These are phyloP conservation scores for Hoplodrina ambigua DNA, from an alignment of 2,888 invertebrate species.

Conservation along the genomic window DNA sequence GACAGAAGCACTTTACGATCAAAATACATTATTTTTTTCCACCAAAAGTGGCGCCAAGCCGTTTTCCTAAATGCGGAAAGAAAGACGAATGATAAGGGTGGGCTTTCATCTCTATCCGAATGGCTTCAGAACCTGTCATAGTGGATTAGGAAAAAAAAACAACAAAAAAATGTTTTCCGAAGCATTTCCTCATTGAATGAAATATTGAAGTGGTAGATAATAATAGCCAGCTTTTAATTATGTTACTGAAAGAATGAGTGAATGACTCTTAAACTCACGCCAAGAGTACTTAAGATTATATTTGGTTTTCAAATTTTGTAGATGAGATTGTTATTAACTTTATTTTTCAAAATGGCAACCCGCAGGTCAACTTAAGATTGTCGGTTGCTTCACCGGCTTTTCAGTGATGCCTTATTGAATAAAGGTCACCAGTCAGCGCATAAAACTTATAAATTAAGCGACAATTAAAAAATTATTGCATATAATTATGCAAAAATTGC, in stretches of 20 bases:
- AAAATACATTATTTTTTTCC: neutral
- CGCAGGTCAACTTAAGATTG: too few species aligned
- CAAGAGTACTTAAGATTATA: too few species aligned
- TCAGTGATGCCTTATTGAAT: too few species aligned
- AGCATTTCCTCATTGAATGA: constrained; percentile 5
- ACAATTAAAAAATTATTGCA: too few species aligned
- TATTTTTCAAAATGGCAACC: too few species aligned
- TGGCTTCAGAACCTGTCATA: constrained; percentile 27
- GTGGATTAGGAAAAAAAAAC: constrained; percentile 23
- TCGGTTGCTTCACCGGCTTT: too few species aligned
- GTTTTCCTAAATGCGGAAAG: neutral
- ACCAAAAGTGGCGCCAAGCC: neutral
- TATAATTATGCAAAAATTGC: too few species aligned
- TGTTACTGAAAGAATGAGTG: neutral
- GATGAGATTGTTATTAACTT: too few species aligned
- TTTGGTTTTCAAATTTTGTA: too few species aligned
- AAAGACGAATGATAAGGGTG: constrained; percentile 18
- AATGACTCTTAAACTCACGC: too few species aligned
- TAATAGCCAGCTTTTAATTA: neutral
- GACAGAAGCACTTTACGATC: neutral
- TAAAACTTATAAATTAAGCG: too few species aligned
- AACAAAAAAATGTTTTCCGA: constrained; percentile 4
- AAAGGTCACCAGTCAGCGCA: too few species aligned
- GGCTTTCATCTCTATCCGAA: constrained; percentile 5
- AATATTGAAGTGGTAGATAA: constrained; percentile 7